Percentiles rank a stretch among this genome's conserved stretches.
Evolutionary conservation across 2,888 invertebrate species (phyloP).

Genomic region (Lasiommata megera): DNA sequence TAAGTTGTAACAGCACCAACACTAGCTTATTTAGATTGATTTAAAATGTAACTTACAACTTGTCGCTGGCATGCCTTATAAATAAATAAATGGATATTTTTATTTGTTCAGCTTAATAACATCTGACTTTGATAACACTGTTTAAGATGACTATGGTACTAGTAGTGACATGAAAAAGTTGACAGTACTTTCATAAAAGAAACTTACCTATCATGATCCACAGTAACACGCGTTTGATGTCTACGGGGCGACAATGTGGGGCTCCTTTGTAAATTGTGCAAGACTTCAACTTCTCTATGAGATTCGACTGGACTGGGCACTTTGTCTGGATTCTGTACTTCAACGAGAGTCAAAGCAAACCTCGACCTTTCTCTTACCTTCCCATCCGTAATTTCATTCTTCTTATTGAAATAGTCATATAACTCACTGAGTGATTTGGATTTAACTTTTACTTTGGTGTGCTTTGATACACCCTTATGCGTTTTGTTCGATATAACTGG

Average conservation of each 20-base stretch:
- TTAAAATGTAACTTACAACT: no score
- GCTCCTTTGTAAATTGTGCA: conserved; percentile 86
- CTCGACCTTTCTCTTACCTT: conserved; percentile 53
- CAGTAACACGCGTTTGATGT: conserved; percentile 59
- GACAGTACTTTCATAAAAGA: neutral
- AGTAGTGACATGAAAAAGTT: no score
- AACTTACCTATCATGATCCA: conserved; percentile 72
- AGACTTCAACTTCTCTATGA: conserved; percentile 85
- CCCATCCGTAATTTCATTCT: conserved; percentile 48
- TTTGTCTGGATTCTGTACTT: conserved; percentile 63
- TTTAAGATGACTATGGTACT: no score
- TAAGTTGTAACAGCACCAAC: no score
- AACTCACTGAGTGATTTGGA: conserved; percentile 75
- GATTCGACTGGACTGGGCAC: conserved; percentile 74
- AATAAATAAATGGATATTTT: no score
- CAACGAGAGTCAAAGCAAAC: conserved; percentile 60
- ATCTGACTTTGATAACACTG: no score
- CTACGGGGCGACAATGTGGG: conserved; percentile 79
- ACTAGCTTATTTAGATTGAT: no score
- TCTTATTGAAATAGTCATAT: conserved; percentile 73
- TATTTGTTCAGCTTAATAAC: no score
- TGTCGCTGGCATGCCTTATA: no score
- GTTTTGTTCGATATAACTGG: conserved; percentile 61
- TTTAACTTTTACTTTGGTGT: conserved; percentile 63
- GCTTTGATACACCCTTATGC: conserved; percentile 45